A percentile compares a stretch with the other conserved stretches of the same genome.
phyloP scores from a whole-genome alignment of 2,888 invertebrate genomes.

The Hirudinaria manillensis region DNA sequence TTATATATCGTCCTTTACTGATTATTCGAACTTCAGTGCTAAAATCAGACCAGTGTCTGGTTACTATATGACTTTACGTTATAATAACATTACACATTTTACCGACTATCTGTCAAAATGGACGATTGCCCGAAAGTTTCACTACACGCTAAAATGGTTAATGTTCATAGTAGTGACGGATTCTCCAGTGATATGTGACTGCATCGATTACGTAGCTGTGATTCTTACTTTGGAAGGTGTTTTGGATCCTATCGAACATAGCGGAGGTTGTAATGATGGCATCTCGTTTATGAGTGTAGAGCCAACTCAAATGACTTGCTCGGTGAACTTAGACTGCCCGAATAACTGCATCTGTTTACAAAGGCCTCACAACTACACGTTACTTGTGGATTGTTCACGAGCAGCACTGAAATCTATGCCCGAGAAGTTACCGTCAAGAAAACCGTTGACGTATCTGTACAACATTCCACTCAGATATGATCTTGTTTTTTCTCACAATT shows the following conservation, averaged over 20 bases:
- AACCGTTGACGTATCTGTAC: not conserved
- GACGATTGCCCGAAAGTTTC: too few species aligned
- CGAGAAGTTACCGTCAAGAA: not conserved
- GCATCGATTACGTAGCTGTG: not conserved
- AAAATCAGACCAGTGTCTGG: too few species aligned
- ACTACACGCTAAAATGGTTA: too few species aligned
- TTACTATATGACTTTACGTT: too few species aligned
- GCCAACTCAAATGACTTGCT: not conserved
- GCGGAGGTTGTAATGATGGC: not conserved
- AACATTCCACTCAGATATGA: not conserved
- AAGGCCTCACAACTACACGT: not conserved
- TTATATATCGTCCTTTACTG: too few species aligned
- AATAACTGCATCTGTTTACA: not conserved
- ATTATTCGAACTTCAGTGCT: too few species aligned
- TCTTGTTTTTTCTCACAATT: not conserved
- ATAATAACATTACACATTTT: too few species aligned
- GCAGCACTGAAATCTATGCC: not conserved
- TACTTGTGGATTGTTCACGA: not conserved
- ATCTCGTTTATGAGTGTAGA: not conserved
- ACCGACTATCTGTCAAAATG: too few species aligned
- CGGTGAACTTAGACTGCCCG: not conserved
- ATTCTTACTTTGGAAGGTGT: not conserved
- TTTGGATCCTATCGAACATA: not conserved
- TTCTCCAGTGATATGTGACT: not conserved
- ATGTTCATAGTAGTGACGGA: too few species aligned